Evolutionary conservation across 1,140 invertebrate species (phyloP), one percentile per base, ranked within the genome.

Genomic region (Apis cerana): DNA sequence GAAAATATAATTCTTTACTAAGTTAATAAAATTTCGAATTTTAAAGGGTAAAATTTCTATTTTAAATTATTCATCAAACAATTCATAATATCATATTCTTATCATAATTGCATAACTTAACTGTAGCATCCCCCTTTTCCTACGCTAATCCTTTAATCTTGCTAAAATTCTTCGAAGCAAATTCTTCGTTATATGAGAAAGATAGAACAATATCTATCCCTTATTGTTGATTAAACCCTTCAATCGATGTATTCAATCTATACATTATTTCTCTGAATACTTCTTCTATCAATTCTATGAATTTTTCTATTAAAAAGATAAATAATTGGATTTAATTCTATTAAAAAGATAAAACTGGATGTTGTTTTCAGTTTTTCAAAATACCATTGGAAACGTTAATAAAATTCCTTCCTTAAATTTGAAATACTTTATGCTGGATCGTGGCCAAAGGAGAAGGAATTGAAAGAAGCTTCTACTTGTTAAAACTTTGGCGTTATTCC

Each of bases 401-500:
- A 43, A 67, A 67, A 19, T 64, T 61, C 15, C 13, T 3, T 9
- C 21, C 10, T 5, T 8, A n/a, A 0, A 11, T 10, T 76, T 0
- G 59, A 12, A 8, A 50, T 19, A 21, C 43, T 52, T 23, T 23
- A 0, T 10, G 43, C 27, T 70, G 67, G 65, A 61, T 7, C 2
- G 13, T 0, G 1, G 76, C 65, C 56, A 69, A 21, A 12, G 1
- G 12, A 75, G 72, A n/a, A 13, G 12, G n/a, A n/a, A 7, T 2
- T 12, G 7, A 11, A 10, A 56, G 21, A 15, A 61, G 48, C 17
- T 79, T 79, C 43, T 79, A 70, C 70, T 79, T 59, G 67, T 70
- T 79, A 79, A 13, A 70, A 61, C 1, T 11, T 56, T 70, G 76
- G 76, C 76, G 15, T 27, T 52, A 61, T 79, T 79, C 56, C 67